Base-by-base conservation (phyloP, 2,888 invertebrate species). In the Pyralis farinalis region DNA sequence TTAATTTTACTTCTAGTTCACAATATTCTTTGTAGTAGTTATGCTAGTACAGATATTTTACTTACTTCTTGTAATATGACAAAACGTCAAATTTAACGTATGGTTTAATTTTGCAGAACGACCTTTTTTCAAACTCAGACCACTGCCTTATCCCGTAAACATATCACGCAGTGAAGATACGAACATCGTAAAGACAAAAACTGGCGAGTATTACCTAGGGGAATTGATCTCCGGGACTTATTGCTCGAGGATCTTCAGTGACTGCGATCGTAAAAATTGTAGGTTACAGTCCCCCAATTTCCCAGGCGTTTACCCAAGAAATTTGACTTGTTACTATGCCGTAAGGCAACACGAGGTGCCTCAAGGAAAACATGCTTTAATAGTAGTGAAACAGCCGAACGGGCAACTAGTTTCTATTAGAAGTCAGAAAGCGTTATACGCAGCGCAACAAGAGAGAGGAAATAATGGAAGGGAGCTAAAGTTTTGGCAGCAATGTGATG, bases 301-400 rank as follows among this genome's bases (percentile, higher is more conserved):
- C 84, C 97, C 97, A 20, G 97, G 97, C 57, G 93, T 97, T 56
- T 98, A 98, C 84, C 97, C 97, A 2, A 92, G 97, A 55, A 97
- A 97, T 82, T 92, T 98, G 64, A 97, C 97, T 47, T 98, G 98
- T 77, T 97, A 97, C 86, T 98, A 96, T 77, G 96, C 97, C 32
- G 95, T 97, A 43, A 89, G 95, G 52, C 94, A 95, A 85, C 95
- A 96, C 78, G 94, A 95, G 74, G 94, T 95, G 61, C 96, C 96
- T 46, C 91, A 92, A 65, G 96, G 96, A 60, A 96, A 96, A 83
- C 96, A 96, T 75, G 96, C 97, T 16, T 90, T 97, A 63, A 96
- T 97, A 70, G 93, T 94, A 47, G 95, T 97, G 34, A 92, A 93
- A 61, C 96, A 96, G 76, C 93, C 94, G 30, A 95, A 95, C 70